Percentiles rank a stretch among this genome's conserved stretches.
Evolutionary conservation across 2,888 invertebrate genomes (phyloP).

Genomic region (Mechanitis messenoides): DNA sequence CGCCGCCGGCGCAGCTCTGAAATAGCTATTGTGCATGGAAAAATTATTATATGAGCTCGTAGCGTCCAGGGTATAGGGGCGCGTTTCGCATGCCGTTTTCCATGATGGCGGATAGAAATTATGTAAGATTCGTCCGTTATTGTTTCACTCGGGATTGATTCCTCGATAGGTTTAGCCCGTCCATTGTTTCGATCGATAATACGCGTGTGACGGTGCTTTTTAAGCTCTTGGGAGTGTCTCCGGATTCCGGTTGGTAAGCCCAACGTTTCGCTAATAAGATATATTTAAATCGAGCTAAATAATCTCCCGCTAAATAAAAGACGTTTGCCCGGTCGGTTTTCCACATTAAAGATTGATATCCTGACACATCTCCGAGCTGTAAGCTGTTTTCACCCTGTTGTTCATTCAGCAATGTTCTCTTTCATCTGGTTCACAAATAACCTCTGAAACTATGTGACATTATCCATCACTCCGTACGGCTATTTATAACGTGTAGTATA

Average conservation of each 20-base stretch:
- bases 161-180: slow-evolving; percentile 33
- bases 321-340: slow-evolving; percentile 16
- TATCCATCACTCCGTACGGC: slow-evolving; percentile 16
- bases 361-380: slow-evolving; percentile 11
- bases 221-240: slow-evolving; percentile 41
- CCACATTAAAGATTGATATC: slow-evolving; percentile 14
- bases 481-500: slow-evolving; percentile 14
- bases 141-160: slow-evolving; percentile 54
- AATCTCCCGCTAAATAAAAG: slow-evolving; percentile 24
- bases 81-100: slow-evolving; percentile 52
- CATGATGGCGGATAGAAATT: slow-evolving; percentile 63
- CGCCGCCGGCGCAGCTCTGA: slow-evolving; percentile 68
- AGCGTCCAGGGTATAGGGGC: slow-evolving; percentile 53
- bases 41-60: slow-evolving; percentile 53
- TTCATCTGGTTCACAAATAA: slow-evolving; percentile 15
- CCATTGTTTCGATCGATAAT: slow-evolving; percentile 31
- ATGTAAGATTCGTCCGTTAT: slow-evolving; percentile 69
- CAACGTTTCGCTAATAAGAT: slow-evolving; percentile 41
- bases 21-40: slow-evolving; percentile 67
- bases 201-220: slow-evolving; percentile 34
- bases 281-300: slow-evolving; percentile 60
- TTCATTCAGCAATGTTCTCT: slow-evolving; percentile 18
- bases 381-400: slow-evolving; percentile 14
- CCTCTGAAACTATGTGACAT: slow-evolving; percentile 16
- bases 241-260: slow-evolving; percentile 58